Evolutionary conservation across 2,797 vertebrate genomes (phyloP).

Genomic region (Sphaeramia orbicularis): DNA sequence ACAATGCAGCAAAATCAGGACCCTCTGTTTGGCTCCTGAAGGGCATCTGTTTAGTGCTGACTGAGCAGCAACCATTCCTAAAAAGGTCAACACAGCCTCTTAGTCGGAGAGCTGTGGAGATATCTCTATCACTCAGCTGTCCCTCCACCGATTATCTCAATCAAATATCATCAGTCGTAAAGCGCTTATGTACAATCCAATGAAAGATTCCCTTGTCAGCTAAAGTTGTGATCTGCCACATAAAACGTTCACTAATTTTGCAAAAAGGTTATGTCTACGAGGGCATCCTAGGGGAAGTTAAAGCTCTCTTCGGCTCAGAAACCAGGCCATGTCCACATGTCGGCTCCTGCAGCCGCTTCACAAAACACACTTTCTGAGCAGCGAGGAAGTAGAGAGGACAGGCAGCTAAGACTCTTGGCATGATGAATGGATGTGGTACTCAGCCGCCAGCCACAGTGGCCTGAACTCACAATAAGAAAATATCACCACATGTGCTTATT

Average conservation of each 20-base stretch:
- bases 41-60: conserved; percentile 33
- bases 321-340: conserved; percentile 18
- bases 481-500: conserved; percentile 39
- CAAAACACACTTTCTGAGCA: conserved; percentile 8
- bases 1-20: conserved; percentile 32
- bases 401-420: conserved; percentile 3
- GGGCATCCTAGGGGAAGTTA: not conserved
- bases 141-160: conserved; percentile 43
- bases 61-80: conserved; percentile 21
- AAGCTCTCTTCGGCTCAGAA: conserved; percentile 5
- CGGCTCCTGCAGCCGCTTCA: conserved; percentile 1
- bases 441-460: conserved; percentile 23
- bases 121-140: conserved; percentile 58
- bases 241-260: conserved; percentile 27
- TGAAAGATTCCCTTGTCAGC: conserved; percentile 20
- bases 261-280: conserved; percentile 26
- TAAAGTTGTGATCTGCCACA: conserved; percentile 14
- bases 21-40: conserved; percentile 37
- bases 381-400: conserved; percentile 9
- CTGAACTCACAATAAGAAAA: conserved; percentile 38
- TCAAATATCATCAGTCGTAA: conserved; percentile 41
- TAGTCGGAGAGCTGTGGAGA: conserved; percentile 32
- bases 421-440: conserved; percentile 48
- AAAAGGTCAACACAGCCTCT: conserved; percentile 57
- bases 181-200: conserved; percentile 20